Conservation (phyloP, 2,113 vertebrate genomes). For the Poecilia latipinna region DNA sequence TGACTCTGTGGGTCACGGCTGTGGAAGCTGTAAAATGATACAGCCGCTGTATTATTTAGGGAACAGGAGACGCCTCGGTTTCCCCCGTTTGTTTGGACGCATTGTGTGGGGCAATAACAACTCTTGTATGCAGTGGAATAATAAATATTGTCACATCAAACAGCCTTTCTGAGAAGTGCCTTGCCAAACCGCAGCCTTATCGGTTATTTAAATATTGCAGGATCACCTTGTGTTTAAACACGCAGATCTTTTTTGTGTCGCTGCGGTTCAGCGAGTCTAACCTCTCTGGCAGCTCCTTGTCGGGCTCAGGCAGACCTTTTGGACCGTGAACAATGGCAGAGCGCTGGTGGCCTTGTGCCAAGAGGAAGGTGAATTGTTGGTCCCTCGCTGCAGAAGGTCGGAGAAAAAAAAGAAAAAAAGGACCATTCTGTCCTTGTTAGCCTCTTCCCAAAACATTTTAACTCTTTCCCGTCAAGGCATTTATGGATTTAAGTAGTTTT, state of each 20-base stretch:
- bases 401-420: conserved; percentile 29
- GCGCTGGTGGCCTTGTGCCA: conserved; percentile 65
- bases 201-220: conserved; percentile 47
- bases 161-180: conserved; percentile 22
- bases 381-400: conserved; percentile 45
- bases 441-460: conserved; percentile 27
- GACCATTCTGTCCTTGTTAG: conserved; percentile 54
- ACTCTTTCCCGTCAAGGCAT: conserved; percentile 14
- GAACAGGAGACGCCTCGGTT: conserved; percentile 36
- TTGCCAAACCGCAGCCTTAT: conserved; percentile 16
- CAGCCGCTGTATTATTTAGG: conserved; percentile 15
- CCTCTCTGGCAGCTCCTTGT: conserved; percentile 39
- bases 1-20: background rate
- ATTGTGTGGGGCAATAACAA: conserved; percentile 13
- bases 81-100: conserved; percentile 32
- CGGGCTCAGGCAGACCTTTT: conserved; percentile 61
- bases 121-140: conserved; percentile 20
- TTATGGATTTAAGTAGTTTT: background rate
- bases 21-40: conserved; percentile 14
- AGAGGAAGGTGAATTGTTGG: conserved; percentile 73
- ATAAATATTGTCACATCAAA: conserved; percentile 50
- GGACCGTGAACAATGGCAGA: conserved; percentile 66
- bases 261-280: conserved; percentile 40
- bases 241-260: conserved; percentile 12
- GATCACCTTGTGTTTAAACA: conserved; percentile 52